These are phyloP conservation scores for Ephialtes manifestator DNA, from an alignment of 2,888 invertebrate genomes.

Conservation along the genomic window DNA sequence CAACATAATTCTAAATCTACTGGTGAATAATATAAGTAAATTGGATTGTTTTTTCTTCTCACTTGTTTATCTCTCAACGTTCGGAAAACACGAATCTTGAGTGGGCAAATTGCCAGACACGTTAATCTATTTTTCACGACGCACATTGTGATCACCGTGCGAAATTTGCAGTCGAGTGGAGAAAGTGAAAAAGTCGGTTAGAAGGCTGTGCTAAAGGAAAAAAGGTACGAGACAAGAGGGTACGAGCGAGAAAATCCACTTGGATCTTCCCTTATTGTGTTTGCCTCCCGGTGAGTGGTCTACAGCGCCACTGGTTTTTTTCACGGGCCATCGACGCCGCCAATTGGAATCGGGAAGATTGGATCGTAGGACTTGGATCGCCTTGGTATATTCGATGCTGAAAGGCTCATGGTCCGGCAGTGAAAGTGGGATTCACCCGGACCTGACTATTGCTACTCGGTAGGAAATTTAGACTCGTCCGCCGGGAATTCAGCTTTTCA, in stretches of 20 bases:
- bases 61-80: neutral
- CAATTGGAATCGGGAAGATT: slow-evolving; percentile 70
- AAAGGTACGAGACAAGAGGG: slow-evolving; percentile 34
- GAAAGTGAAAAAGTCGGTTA: slow-evolving; percentile 36
- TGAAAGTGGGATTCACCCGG: neutral
- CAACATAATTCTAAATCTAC: neutral
- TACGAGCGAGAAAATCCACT: slow-evolving; percentile 66
- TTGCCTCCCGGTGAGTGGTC: slow-evolving; percentile 62
- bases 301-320: slow-evolving; percentile 54
- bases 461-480: slow-evolving; percentile 24
- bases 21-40: neutral
- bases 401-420: neutral
- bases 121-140: slow-evolving; percentile 36
- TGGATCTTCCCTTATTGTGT: slow-evolving; percentile 69
- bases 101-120: slow-evolving; percentile 30
- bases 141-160: slow-evolving; percentile 34
- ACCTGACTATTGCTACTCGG: slow-evolving; percentile 1
- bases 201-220: slow-evolving; percentile 13
- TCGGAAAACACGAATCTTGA: neutral
- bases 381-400: slow-evolving; percentile 17
- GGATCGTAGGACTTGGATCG: slow-evolving; percentile 57
- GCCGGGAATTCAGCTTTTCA: slow-evolving; percentile 25
- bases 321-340: slow-evolving; percentile 67
- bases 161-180: slow-evolving; percentile 43
- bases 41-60: neutral